phyloP scores from a whole-genome alignment of 92 coral and sea anemone species.

The Hydrozoanthus gracilis region DNA sequence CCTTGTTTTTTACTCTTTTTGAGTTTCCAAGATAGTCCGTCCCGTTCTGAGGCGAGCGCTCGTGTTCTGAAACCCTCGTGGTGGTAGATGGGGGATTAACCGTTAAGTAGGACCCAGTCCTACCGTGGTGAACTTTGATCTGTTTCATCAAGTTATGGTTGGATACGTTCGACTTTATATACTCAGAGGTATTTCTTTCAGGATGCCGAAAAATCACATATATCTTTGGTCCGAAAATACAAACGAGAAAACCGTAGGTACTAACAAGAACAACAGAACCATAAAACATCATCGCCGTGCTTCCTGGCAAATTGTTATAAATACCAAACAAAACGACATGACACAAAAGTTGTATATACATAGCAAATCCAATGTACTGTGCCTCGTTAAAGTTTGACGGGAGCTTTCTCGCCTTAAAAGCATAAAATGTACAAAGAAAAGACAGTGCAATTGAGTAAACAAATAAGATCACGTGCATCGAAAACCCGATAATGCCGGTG shows the following conservation, averaged over 20 bases:
- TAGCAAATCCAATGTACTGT: constrained; percentile 72
- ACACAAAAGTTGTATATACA: constrained; percentile 76
- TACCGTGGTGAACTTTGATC: constrained; percentile 34
- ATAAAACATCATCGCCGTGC: constrained; percentile 31
- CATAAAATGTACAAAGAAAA: constrained; percentile 65
- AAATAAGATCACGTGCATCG: constrained; percentile 44
- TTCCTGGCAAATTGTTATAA: constrained; percentile 40
- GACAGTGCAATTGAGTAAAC: constrained; percentile 63
- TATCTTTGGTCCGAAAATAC: constrained; percentile 76
- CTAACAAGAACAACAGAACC: constrained; percentile 45
- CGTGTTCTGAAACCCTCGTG: not conserved
- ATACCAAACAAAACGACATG: constrained; percentile 25
- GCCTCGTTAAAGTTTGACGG: constrained; percentile 87
- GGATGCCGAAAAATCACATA: constrained; percentile 71
- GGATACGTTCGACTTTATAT: constrained; percentile 71
- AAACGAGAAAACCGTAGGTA: constrained; percentile 69
- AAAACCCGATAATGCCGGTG: constrained; percentile 24
- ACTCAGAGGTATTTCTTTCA: constrained; percentile 77
- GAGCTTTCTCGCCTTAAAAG: constrained; percentile 81
- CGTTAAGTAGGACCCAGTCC: not conserved
- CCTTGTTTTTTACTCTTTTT: not conserved
- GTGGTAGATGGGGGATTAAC: not conserved
- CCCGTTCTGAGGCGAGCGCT: not conserved
- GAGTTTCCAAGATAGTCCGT: not conserved
- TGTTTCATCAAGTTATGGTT: constrained; percentile 54